Conservation (phyloP, 2,113 vertebrate genomes). For the Scatophagus argus region DNA sequence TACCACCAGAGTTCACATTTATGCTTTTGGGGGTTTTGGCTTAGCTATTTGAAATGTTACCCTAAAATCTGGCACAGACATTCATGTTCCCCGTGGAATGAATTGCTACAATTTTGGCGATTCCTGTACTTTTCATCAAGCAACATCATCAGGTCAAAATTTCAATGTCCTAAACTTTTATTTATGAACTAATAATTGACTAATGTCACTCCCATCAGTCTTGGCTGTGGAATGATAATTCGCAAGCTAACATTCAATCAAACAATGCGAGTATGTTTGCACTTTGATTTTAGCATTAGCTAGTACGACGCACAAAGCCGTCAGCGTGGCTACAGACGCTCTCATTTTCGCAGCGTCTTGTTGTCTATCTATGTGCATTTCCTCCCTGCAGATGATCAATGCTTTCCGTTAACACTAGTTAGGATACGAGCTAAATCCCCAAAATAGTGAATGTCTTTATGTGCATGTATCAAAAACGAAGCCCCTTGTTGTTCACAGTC, state of each 20-base stretch:
- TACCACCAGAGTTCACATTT: too few species aligned
- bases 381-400: slow-evolving; percentile 17
- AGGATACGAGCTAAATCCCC: slow-evolving; percentile 14
- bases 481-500: slow-evolving; percentile 47
- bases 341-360: background rate
- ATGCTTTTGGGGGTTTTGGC: too few species aligned
- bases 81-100: too few species aligned
- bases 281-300: background rate
- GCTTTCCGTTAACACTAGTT: slow-evolving; percentile 6
- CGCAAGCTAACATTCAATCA: background rate
- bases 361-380: background rate
- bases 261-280: background rate
- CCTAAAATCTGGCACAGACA: too few species aligned
- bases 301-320: background rate
- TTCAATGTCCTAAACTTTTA: background rate
- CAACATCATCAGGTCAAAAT: too few species aligned
- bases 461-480: slow-evolving; percentile 33
- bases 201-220: background rate
- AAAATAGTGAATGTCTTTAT: slow-evolving; percentile 30
- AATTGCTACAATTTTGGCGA: background rate
- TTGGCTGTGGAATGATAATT: background rate
- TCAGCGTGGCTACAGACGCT: background rate
- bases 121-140: background rate
- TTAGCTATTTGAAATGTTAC: too few species aligned
- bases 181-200: background rate